Percentiles rank a stretch among this genome's conserved stretches.
These are phyloP conservation scores for Cephus spinipes DNA, from an alignment of 2,888 invertebrate genomes.

Conservation along the genomic window DNA sequence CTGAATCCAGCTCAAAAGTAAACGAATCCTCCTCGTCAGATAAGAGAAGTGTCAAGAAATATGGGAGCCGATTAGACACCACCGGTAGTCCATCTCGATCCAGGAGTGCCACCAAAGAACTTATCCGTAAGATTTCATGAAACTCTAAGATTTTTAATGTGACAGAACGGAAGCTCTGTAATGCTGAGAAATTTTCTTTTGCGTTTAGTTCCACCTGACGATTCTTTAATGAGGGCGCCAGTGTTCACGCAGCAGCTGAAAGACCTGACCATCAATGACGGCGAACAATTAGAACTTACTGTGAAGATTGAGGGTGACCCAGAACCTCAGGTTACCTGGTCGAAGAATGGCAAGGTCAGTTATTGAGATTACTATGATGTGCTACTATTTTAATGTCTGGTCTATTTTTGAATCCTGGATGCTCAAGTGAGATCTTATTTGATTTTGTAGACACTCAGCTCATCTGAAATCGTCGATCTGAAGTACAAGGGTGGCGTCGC, in stretches of 20 bases:
- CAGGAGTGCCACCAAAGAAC: constrained; percentile 89
- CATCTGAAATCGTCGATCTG: constrained; percentile 88
- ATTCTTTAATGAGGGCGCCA: constrained; percentile 88
- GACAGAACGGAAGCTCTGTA: not conserved
- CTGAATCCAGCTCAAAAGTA: constrained; percentile 22
- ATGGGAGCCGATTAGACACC: constrained; percentile 77
- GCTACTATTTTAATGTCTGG: not conserved
- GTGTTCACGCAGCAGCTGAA: constrained; percentile 83
- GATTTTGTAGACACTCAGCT: constrained; percentile 69
- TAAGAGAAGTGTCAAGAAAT: constrained; percentile 72
- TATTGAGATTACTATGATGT: constrained; percentile 2
- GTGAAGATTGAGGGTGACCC: constrained; percentile 92
- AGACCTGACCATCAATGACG: constrained; percentile 85
- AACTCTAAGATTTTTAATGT: constrained; percentile 8
- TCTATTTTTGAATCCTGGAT: not conserved
- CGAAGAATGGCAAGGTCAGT: constrained; percentile 82
- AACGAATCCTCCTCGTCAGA: constrained; percentile 58
- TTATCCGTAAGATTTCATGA: constrained; percentile 75
- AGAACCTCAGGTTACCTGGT: constrained; percentile 92
- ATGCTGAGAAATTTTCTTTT: constrained; percentile 9
- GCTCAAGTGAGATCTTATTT: not conserved
- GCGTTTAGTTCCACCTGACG: constrained; percentile 83
- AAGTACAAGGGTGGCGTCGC: constrained; percentile 93
- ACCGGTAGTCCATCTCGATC: constrained; percentile 88
- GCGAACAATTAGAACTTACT: constrained; percentile 85